Percentiles rank a stretch among this genome's conserved stretches.
Conservation (phyloP, 2,888 invertebrate species). For the Heliconius ethilla region DNA sequence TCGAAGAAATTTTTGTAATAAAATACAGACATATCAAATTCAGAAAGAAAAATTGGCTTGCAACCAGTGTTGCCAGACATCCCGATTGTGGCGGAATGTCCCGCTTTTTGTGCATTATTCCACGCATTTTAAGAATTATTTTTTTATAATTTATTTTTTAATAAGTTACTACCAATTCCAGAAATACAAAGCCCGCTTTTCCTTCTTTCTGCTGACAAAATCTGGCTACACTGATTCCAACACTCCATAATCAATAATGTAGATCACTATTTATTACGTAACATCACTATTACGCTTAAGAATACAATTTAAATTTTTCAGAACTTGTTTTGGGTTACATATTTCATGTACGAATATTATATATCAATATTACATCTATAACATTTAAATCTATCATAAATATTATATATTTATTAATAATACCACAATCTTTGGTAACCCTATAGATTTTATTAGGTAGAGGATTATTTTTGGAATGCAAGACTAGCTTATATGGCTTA, state of each 20-base stretch:
- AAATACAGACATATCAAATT: background rate
- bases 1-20: background rate
- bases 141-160: too few relatives aligned
- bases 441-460: background rate
- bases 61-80: background rate
- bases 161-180: too few relatives aligned
- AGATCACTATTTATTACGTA: background rate
- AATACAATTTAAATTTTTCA: background rate
- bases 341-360: background rate
- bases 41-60: background rate
- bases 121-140: too few relatives aligned
- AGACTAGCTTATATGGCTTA: background rate
- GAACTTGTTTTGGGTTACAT: background rate
- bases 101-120: too few relatives aligned
- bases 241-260: too few relatives aligned
- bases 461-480: conserved; percentile 16
- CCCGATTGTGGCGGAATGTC: too few relatives aligned
- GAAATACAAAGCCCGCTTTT: too few relatives aligned
- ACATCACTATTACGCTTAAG: conserved; percentile 8
- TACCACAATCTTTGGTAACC: background rate
- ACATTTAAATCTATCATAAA: conserved; percentile 20
- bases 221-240: too few relatives aligned
- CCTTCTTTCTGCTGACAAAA: too few relatives aligned
- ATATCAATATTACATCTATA: conserved; percentile 17
- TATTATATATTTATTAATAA: conserved; percentile 3